Base-by-base conservation (phyloP, 2,888 invertebrate species). In the Drosophila borealis region DNA sequence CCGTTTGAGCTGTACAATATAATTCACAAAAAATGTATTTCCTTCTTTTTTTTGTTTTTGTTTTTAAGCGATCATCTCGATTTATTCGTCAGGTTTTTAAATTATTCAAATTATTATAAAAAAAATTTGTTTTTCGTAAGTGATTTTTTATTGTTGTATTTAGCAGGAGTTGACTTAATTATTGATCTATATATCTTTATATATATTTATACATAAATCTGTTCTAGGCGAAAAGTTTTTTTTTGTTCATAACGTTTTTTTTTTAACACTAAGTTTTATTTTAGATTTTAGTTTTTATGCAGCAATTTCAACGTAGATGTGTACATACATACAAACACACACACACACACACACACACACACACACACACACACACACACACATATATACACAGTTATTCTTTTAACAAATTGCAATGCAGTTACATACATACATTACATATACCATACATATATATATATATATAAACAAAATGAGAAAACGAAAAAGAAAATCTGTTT, bases 111-210 rank as follows among this genome's bases (percentile, higher is more conserved):
- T 25, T 56, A 49, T 19, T 17, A 33, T 4, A 39, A 51, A 11
- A 51, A 11, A 1, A 39, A 1, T 29, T 29, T 33, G 17, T 41
- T 57, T 59, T 53, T 50, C 53, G 54, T 55, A 74, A 54, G 44
- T 41, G 41, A 73, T 25, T n/a, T 51, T 70, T 14, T 33, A 46
- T 57, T 57, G 19, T 54, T 59, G 34, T 51, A 48, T 54, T 66
- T 66, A 54, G 39, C 54, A 39, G 9, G 37, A 64, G 45, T 64
- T 45, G 37, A 50, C 62, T 33, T 42, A 63, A 14, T 13, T 63
- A 49, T 14, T 44, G 36, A 62, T 42, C 17, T 41, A 57, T 17
- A 29, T 39, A 41, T 41, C 34, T 21, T 11, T 34, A 25, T 36
- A 42, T 21, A 25, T 56, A 53, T 13, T 13, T 48, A 34, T 49